Base-by-base conservation (phyloP, 1,140 invertebrate species). In the Bombus pyrosoma region DNA sequence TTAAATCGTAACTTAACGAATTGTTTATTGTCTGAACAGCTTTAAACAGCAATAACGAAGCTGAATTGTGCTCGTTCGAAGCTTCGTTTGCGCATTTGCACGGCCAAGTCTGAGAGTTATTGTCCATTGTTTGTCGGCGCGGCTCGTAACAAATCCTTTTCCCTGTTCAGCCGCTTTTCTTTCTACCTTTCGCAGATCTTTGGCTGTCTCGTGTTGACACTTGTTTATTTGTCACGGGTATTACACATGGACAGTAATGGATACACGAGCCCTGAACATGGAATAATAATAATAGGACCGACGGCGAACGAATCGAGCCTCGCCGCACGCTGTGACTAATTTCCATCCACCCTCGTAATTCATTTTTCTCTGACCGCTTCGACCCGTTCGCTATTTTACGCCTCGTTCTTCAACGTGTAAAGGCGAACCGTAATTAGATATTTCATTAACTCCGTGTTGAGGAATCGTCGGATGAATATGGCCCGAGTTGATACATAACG, bases 191-290 rank as follows among this genome's bases (percentile, higher is more conserved):
- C 59, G 41, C 12, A 22, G 43, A 85, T 85, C 75, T 37, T 71
- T 53, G 13, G 8, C 39, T 62, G 62, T 37, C 18, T 15, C 4
- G n/a, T 64, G 86, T 85, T 80, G 83, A 79, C 83, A 80, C 71
- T 85, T 87, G 75, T 87, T 87, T 85, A 85, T 85, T 87, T 80
- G 83, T 71, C 76, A 85, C 71, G 83, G 66, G 37, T 75, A 75
- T 85, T 85, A 74, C 43, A 57, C 57, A 47, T 15, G 75, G 75
- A 69, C 83, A 75, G 83, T 85, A 87, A 85, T 85, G 75, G 83
- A 87, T 80, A 85, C 76, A 39, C 47, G 59, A 32, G 71, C 47
- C n/a, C 75, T 79, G 39, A 79, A 59, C 83, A 77, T 15, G 39
- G 83, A 69, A 80, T 62, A 80, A 85, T 85, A 85, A 83, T 78